Base-by-base conservation (phyloP, 2,888 invertebrate genomes). In the Cephus pulcher region DNA sequence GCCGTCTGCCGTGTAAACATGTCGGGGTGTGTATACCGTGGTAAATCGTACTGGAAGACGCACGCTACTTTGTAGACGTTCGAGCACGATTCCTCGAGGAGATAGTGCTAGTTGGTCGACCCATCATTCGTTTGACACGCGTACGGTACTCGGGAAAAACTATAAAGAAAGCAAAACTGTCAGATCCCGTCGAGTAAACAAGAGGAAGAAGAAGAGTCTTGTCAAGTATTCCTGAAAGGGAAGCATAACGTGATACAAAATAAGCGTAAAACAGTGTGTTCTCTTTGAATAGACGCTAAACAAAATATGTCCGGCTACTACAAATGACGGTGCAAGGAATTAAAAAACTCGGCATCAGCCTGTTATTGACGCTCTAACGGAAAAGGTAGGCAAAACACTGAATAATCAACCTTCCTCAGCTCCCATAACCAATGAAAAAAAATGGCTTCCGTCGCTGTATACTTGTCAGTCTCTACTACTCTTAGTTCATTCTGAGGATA, bases 271-370 rank as follows among this genome's bases (percentile, higher is more conserved):
- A 23, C 56, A 56, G 23, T 35, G 35, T 2, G 23, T 6, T 56
- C 23, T 23, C 56, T 9, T 56, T 9, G 56, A 23, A 56, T 56
- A 23, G 15, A 23, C 56, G 56, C 23, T 23, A 56, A 56, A 56
- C 1, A 23, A 56, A 56, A 56, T 56, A 56, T 56, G 56, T 56
- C 4, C 12, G 23, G 30, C 71, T 32, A 33, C 71, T 32, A 32
- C 71, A 71, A 71, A 71, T 71, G 71, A 71, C 71, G 71, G 71
- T 71, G 32, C 32, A 33, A 32, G 71, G 71, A 23, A 71, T 71
- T 23, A 71, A 34, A 71, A 34, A 23, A 32, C 9, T 71, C 12
- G 71, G 71, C 33, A 32, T 32, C 32, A 34, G 71, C 33, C 71
- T 12, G 71, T 6, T 6, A 32, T 12, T 9, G 71, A 32, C 71